Conservation (phyloP, 2,113 vertebrate genomes). For the Salvelinus sp. region DNA sequence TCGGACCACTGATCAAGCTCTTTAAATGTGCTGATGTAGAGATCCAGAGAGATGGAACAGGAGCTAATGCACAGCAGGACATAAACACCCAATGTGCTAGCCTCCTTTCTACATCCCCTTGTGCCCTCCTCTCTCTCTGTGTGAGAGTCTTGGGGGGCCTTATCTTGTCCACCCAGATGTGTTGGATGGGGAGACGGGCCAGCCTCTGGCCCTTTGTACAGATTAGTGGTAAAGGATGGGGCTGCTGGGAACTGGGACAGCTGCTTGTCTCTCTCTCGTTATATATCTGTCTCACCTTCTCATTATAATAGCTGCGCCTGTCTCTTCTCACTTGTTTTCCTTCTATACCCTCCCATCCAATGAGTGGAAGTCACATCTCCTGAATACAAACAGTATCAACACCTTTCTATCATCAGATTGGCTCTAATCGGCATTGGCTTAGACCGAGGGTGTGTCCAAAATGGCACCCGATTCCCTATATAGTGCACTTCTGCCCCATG, state of each 20-base stretch:
- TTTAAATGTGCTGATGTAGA: slow-evolving; percentile 1
- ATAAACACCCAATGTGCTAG: not conserved
- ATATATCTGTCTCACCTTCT: not conserved
- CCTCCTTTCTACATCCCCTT: slow-evolving; percentile 8
- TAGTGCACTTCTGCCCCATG: no score
- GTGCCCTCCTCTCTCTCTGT: not conserved
- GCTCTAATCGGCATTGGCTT: no score
- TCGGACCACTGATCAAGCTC: not conserved
- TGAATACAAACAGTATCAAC: not conserved
- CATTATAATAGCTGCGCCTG: no score
- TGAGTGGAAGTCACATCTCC: not conserved
- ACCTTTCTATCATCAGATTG: no score
- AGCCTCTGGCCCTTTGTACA: slow-evolving; percentile 34
- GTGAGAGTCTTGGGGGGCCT: slow-evolving; percentile 3
- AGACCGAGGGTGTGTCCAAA: no score
- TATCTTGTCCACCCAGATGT: slow-evolving; percentile 48
- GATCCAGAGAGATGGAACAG: not conserved
- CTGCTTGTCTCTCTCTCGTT: not conserved
- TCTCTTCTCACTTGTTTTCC: not conserved
- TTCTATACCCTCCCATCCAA: not conserved
- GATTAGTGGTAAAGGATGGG: slow-evolving; percentile 31
- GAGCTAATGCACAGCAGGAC: not conserved
- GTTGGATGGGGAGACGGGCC: slow-evolving; percentile 4
- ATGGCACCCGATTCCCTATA: no score
- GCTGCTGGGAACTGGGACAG: not conserved